Evolutionary conservation across 2,797 vertebrate species (phyloP).

Genomic region (Remorina albescens): DNA sequence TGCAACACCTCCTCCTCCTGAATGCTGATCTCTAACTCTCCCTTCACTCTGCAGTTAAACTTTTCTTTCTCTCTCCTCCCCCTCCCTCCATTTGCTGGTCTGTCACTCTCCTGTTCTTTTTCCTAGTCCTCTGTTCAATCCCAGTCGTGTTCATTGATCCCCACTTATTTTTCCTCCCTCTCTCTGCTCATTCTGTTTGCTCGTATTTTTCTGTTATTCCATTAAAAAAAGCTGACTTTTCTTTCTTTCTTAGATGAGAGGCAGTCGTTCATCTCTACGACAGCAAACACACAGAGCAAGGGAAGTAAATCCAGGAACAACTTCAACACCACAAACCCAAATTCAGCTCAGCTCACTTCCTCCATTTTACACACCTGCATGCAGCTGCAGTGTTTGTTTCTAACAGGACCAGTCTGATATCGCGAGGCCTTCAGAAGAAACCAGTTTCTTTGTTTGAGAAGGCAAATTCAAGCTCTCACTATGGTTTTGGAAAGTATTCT

Average conservation of each 20-base stretch:
- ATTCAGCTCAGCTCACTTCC: background rate
- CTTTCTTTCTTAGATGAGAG: background rate
- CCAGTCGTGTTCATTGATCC: background rate
- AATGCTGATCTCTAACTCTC: slow-evolving; percentile 49
- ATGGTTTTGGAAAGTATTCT: too few species aligned
- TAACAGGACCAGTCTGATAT: background rate
- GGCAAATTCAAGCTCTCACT: background rate
- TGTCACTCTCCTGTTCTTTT: background rate
- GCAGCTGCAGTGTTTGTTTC: background rate
- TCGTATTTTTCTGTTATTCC: background rate
- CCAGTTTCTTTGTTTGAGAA: background rate
- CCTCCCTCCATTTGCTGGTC: background rate
- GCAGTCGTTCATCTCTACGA: background rate
- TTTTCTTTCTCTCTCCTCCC: background rate
- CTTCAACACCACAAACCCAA: background rate
- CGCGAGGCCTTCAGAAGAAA: too few species aligned
- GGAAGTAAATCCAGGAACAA: too few species aligned
- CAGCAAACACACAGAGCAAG: background rate
- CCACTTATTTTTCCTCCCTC: background rate
- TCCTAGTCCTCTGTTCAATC: slow-evolving; percentile 15
- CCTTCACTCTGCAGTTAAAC: too few species aligned
- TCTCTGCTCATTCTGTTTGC: background rate
- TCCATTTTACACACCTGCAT: background rate
- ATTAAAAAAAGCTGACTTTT: background rate
- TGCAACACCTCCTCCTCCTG: slow-evolving; percentile 44